Evolutionary conservation across 2,888 invertebrate genomes (phyloP).

Genomic region (Diachrysia chrysitis): DNA sequence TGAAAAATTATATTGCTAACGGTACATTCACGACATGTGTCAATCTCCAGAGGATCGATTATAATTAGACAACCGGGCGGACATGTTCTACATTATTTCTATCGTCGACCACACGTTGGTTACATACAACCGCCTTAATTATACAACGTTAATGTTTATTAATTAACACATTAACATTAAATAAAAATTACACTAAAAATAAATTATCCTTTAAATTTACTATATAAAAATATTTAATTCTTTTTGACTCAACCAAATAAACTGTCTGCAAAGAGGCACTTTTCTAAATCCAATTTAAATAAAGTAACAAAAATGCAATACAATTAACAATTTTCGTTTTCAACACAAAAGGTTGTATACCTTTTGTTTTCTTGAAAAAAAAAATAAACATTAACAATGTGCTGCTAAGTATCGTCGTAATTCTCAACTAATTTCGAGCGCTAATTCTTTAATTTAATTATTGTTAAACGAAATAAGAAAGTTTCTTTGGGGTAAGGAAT

Average conservation of each 20-base stretch:
- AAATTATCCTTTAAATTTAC: too few species aligned
- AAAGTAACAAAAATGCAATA: slow-evolving; percentile 28
- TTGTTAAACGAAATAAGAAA: slow-evolving; percentile 69
- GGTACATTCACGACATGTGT: slow-evolving; percentile 65
- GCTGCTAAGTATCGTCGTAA: slow-evolving; percentile 55
- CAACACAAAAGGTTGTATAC: slow-evolving; percentile 17
- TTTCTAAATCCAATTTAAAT: slow-evolving; percentile 19
- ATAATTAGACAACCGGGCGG: slow-evolving; percentile 71
- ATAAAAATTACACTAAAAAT: slow-evolving; percentile 19
- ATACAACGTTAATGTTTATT: slow-evolving; percentile 38
- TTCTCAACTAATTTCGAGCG: slow-evolving; percentile 61
- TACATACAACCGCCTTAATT: slow-evolving; percentile 37
- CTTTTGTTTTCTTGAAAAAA: slow-evolving; percentile 34
- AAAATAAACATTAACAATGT: slow-evolving; percentile 48
- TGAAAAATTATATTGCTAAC: slow-evolving; percentile 34
- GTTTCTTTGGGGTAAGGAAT: slow-evolving; percentile 67
- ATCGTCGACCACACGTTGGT: slow-evolving; percentile 43
- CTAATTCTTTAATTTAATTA: slow-evolving; percentile 68
- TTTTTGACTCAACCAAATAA: background rate
- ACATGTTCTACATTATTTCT: slow-evolving; percentile 66
- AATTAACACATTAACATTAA: slow-evolving; percentile 28
- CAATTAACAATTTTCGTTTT: slow-evolving; percentile 41
- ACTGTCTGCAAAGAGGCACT: background rate
- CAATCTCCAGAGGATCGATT: slow-evolving; percentile 76
- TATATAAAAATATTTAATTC: background rate